Evolutionary conservation across 1,140 invertebrate genomes (phyloP).

Genomic region (Drosophila aff.): DNA sequence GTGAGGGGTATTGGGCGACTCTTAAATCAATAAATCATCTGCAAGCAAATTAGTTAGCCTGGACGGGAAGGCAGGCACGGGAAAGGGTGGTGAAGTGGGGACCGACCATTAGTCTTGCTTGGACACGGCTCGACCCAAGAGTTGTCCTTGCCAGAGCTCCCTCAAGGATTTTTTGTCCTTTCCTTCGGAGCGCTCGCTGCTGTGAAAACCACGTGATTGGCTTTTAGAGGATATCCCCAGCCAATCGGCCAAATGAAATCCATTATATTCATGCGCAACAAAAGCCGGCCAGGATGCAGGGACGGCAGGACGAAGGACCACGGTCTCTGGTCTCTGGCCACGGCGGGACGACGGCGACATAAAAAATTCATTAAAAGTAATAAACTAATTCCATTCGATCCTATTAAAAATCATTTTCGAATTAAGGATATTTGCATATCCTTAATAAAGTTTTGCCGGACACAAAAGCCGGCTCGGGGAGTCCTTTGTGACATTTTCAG

Average conservation of each 20-base stretch:
- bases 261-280: slow-evolving; percentile 78
- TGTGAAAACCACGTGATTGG: slow-evolving; percentile 69
- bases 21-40: slow-evolving; percentile 83
- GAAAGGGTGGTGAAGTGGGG: slow-evolving; percentile 14
- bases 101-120: slow-evolving; percentile 77
- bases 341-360: slow-evolving; percentile 53
- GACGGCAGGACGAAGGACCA: slow-evolving; percentile 1
- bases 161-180: slow-evolving; percentile 20
- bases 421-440: slow-evolving; percentile 85
- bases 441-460: slow-evolving; percentile 83
- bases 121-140: slow-evolving; percentile 58
- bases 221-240: slow-evolving; percentile 47
- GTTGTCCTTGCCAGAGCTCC: slow-evolving; percentile 28
- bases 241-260: slow-evolving; percentile 49
- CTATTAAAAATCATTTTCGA: slow-evolving; percentile 85
- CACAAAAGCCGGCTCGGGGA: slow-evolving; percentile 48
- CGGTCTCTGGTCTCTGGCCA: slow-evolving; percentile 24
- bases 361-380: slow-evolving; percentile 85
- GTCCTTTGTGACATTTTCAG: slow-evolving; percentile 81
- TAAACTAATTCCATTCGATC: slow-evolving; percentile 85
- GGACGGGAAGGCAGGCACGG: slow-evolving; percentile 8
- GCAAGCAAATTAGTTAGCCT: slow-evolving; percentile 78
- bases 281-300: slow-evolving; percentile 34
- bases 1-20: slow-evolving; percentile 8
- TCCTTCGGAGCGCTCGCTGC: slow-evolving; percentile 8